These are phyloP conservation scores for Cecropterus lyciades DNA, from an alignment of 1,140 invertebrate species.

Conservation along the genomic window DNA sequence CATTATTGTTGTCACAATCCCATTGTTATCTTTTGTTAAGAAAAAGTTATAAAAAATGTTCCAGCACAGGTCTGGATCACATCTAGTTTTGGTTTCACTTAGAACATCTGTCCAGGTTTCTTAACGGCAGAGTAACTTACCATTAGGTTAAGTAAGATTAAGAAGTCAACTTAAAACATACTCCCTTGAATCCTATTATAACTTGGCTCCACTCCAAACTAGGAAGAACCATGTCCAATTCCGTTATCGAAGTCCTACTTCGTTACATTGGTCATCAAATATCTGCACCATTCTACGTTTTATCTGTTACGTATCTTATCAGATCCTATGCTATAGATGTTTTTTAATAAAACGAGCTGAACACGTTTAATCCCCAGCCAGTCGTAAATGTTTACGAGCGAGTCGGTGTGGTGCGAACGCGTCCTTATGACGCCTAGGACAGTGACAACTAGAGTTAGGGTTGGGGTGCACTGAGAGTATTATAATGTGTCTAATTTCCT, in stretches of 20 bases:
- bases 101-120: too few species aligned
- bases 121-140: too few species aligned
- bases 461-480: conserved; percentile 42
- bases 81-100: too few species aligned
- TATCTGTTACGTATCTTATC: conserved; percentile 32
- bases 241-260: not conserved
- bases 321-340: conserved; percentile 43
- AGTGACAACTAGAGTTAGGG: conserved; percentile 56
- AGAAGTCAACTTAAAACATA: not conserved
- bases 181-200: not conserved
- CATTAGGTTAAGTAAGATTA: too few species aligned
- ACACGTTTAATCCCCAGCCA: conserved; percentile 69
- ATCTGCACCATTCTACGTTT: conserved; percentile 3
- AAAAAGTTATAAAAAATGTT: too few species aligned
- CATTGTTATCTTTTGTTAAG: too few species aligned
- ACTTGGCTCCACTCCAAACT: conserved; percentile 4
- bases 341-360: conserved; percentile 77
- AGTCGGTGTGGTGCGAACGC: conserved; percentile 72
- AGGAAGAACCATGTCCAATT: conserved; percentile 1
- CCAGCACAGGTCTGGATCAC: too few species aligned
- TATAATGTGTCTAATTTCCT: too few species aligned
- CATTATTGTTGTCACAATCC: too few species aligned
- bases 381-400: conserved; percentile 80
- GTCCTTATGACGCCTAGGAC: conserved; percentile 74
- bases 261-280: not conserved